Conservation (phyloP, 1,140 invertebrate genomes). For the Pogonomyrmex californicus region DNA sequence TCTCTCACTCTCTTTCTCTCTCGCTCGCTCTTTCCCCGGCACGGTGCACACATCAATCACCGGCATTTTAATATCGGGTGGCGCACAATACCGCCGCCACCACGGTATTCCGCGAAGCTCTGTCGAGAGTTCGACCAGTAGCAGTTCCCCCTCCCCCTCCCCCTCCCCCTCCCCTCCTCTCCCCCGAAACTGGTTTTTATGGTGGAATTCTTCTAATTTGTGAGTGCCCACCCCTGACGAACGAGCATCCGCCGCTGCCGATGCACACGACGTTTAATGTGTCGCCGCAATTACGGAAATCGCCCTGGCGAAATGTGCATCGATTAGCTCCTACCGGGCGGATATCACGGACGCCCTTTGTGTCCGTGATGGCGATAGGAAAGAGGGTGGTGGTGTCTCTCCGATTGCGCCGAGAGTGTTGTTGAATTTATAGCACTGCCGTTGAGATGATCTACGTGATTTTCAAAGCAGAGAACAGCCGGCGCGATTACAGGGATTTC, state of each 20-base stretch:
- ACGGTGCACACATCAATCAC: constrained; percentile 87
- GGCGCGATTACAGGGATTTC: not conserved
- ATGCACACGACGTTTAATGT: constrained; percentile 55
- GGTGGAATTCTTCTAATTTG: constrained; percentile 85
- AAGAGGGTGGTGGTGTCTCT: constrained; percentile 39
- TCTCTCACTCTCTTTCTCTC: constrained; percentile 60
- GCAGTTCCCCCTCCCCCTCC: not conserved
- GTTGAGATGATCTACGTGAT: constrained; percentile 15
- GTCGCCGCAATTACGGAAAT: constrained; percentile 74
- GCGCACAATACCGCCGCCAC: constrained; percentile 84
- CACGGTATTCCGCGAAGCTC: constrained; percentile 71
- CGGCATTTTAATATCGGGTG: constrained; percentile 87
- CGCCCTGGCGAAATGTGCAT: constrained; percentile 69
- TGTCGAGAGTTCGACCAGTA: constrained; percentile 60
- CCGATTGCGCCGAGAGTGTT: constrained; percentile 1
- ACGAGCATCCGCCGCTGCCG: constrained; percentile 22
- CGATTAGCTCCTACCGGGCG: constrained; percentile 64
- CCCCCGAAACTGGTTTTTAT: constrained; percentile 80
- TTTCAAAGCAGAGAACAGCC: not conserved
- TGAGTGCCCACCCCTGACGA: constrained; percentile 61
- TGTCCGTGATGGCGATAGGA: constrained; percentile 35
- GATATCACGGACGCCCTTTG: constrained; percentile 61
- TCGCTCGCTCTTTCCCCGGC: constrained; percentile 69
- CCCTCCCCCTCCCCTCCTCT: constrained; percentile 14
- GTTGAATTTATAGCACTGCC: constrained; percentile 39